Evolutionary conservation across 2,113 vertebrate genomes (phyloP).

Genomic region (Notothenia rossii): DNA sequence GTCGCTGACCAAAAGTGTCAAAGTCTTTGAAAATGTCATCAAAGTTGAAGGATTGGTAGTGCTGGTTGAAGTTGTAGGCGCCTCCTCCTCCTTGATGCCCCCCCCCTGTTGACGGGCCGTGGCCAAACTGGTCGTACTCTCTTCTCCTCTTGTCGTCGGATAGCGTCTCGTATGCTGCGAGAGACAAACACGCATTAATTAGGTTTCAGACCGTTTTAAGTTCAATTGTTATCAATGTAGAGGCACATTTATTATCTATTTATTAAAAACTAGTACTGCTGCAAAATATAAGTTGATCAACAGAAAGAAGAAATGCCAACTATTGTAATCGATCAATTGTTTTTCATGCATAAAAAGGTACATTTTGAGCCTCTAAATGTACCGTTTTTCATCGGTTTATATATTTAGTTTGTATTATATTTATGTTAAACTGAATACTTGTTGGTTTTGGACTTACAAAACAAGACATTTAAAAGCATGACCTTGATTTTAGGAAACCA

Average conservation of each 20-base stretch:
- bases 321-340: too few relatives aligned
- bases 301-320: too few relatives aligned
- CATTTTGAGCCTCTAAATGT: too few relatives aligned
- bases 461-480: too few relatives aligned
- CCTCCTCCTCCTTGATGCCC: constrained; percentile 63
- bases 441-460: too few relatives aligned
- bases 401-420: too few relatives aligned
- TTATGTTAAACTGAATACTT: too few relatives aligned
- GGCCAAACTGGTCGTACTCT: constrained; percentile 92
- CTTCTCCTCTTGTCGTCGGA: constrained; percentile 91
- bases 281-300: too few relatives aligned
- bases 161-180: constrained; percentile 93
- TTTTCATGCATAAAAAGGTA: too few relatives aligned
- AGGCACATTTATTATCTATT: background rate
- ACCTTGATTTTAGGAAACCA: too few relatives aligned
- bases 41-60: constrained; percentile 90
- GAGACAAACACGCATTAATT: constrained; percentile 19
- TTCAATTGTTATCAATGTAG: background rate
- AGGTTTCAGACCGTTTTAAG: background rate
- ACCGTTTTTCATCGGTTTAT: too few relatives aligned
- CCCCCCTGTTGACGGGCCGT: constrained; percentile 73
- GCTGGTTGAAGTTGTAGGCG: constrained; percentile 86
- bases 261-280: background rate
- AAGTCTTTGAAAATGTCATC: constrained; percentile 96
- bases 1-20: constrained; percentile 87